Conservation (phyloP, 2,888 invertebrate species). For the Pristionchus entomophagus region DNA sequence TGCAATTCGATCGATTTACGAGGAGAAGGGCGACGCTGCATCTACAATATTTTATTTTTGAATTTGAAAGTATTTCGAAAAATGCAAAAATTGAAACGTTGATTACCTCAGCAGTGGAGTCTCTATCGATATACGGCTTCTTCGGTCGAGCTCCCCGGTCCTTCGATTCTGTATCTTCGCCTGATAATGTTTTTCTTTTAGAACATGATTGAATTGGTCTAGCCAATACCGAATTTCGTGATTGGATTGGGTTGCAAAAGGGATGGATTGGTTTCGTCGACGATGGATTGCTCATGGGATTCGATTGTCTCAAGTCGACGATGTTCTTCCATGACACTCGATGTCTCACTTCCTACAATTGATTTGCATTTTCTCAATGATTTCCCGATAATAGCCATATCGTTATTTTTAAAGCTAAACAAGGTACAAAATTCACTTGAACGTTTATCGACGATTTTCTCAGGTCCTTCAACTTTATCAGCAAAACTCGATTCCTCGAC, state of each 20-base stretch:
- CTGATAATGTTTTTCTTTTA: background rate
- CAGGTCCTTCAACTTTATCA: background rate
- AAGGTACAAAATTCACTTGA: too few relatives aligned
- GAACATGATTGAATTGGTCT: background rate
- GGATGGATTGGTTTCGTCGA: background rate
- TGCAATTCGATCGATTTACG: slow-evolving; percentile 3
- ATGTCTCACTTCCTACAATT: background rate
- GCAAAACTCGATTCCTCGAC: background rate
- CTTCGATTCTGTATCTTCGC: background rate
- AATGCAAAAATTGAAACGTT: too few relatives aligned
- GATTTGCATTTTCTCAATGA: background rate
- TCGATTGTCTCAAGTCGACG: background rate
- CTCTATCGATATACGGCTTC: slow-evolving; percentile 46
- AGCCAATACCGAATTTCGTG: background rate
- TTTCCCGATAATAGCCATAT: too few relatives aligned
- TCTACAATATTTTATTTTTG: slow-evolving; percentile 13
- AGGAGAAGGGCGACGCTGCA: slow-evolving; percentile 32
- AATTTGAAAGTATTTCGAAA: too few relatives aligned
- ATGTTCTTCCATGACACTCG: background rate
- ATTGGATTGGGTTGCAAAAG: background rate
- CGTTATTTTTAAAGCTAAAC: too few relatives aligned
- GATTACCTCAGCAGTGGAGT: slow-evolving; percentile 18
- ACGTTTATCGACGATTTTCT: too few relatives aligned
- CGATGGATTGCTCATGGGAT: background rate
- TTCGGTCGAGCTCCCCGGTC: background rate